Evolutionary conservation across 2,888 invertebrate genomes (phyloP).

Genomic region (Merodon equestris): DNA sequence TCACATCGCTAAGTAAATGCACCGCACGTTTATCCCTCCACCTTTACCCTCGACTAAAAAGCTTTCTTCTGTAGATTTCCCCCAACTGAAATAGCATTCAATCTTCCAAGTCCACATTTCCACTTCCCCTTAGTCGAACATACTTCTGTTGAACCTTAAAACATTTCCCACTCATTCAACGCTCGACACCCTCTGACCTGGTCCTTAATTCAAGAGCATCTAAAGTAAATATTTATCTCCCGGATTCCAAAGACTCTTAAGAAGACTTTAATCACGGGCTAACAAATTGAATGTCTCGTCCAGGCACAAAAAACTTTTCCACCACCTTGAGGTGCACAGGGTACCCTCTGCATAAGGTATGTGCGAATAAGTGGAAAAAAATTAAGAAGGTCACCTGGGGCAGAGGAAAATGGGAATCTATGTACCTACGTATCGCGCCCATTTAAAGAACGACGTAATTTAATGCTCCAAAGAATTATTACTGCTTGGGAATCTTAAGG

Average conservation of each 20-base stretch:
- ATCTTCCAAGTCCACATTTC: neutral
- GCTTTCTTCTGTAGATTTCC: neutral
- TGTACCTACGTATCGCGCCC: no score
- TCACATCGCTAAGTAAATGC: no score
- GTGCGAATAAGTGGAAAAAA: conserved; percentile 29
- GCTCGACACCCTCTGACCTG: neutral
- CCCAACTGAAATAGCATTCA: no score
- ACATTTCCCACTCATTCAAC: no score
- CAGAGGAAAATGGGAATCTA: neutral
- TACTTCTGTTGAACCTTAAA: no score
- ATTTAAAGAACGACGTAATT: conserved; percentile 12
- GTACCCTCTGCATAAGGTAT: neutral
- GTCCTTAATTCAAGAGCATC: conserved; percentile 1
- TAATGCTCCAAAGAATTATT: conserved; percentile 41
- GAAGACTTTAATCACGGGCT: conserved; percentile 40
- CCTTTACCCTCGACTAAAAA: no score
- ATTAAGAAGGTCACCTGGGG: conserved; percentile 30
- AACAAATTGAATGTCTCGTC: conserved; percentile 30
- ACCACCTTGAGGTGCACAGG: neutral
- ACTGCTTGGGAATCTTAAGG: conserved; percentile 5
- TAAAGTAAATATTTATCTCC: conserved; percentile 32
- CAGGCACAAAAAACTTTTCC: neutral
- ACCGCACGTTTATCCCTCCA: no score
- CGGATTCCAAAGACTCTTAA: conserved; percentile 21
- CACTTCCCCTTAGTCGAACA: neutral